These are phyloP conservation scores for Mellilla xanthometata DNA, from an alignment of 2,888 invertebrate species.

Conservation along the genomic window DNA sequence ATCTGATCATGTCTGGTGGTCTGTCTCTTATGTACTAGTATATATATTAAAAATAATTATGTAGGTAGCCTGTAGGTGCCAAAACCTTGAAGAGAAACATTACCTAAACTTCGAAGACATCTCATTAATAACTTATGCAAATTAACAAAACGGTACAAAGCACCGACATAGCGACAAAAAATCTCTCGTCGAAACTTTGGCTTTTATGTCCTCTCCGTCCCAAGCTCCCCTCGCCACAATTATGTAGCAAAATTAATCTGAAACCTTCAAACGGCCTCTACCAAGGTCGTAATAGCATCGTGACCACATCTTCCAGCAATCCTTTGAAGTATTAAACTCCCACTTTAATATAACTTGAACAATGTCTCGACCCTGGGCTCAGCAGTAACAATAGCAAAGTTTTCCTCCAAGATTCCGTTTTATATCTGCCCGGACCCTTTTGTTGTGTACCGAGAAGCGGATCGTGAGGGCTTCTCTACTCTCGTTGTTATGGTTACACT, in stretches of 20 bases:
- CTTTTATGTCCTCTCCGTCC: conserved; percentile 15
- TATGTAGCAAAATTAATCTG: conserved; percentile 51
- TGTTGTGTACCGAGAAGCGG: conserved; percentile 47
- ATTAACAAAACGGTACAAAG: no score
- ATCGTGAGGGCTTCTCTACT: conserved; percentile 46
- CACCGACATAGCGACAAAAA: conserved; percentile 8
- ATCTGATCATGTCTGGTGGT: no score
- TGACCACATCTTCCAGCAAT: conserved; percentile 67
- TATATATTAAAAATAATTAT: no score
- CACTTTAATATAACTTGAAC: conserved; percentile 76
- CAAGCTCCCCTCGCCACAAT: conserved; percentile 23
- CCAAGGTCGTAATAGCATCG: conserved; percentile 49
- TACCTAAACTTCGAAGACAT: no score
- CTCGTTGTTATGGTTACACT: conserved; percentile 56
- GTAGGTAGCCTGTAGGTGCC: no score
- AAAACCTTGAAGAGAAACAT: no score
- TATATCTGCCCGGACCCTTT: conserved; percentile 61
- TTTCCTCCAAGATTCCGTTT: conserved; percentile 71
- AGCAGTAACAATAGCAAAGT: conserved; percentile 71
- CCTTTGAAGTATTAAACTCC: conserved; percentile 73
- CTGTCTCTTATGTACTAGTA: no score
- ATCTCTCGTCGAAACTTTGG: conserved; percentile 16
- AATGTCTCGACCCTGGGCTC: conserved; percentile 67
- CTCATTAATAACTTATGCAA: no score
- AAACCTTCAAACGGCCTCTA: conserved; percentile 42